Base-by-base conservation (phyloP, 2,888 invertebrate species). In the Hypselothyrea guttata region DNA sequence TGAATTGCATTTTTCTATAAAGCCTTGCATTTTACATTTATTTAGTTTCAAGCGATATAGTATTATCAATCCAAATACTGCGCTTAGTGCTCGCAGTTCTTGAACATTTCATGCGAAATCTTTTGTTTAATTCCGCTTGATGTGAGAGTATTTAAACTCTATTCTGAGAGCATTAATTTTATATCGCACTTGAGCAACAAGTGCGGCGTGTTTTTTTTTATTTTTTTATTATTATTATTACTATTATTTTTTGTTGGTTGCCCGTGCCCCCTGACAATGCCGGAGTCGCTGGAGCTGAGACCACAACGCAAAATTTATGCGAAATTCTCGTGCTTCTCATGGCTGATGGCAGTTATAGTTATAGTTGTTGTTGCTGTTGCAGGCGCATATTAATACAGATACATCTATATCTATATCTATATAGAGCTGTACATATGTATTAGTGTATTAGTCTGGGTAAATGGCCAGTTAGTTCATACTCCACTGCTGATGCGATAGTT, bases 271-370 rank as follows among this genome's bases (percentile, higher is more conserved):
- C 18, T 7, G n/a, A 11, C 16, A 38, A 27, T 31, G 9, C 22
- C 22, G 8, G 11, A 11, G 11, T 28, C 28, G 28, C 38, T 30
- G 46, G n/a, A n/a, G 16, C 40, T 34, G 16, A 35, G 40, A 31
- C 38, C 34, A 42, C 22, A 42, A 28, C 46, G 27, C 18, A 40
- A 70, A 84, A 81, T 84, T 70, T 84, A 77, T 77, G 81, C 82
- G 74, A 77, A 73, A 47, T 76, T 76, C 81, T 83, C 84, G 84
- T 79, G 83, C 59, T 73, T 76, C 69, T 65, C 76, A 79, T 72
- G 70, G 62, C 31, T 68, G 71, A 59, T 68, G 66, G 65, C 52
- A 48, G 33, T 18, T 31, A 30, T 54, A 42, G 28, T 9, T 13
- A 40, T 33, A 45, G 18, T 51, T 42, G 28, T 28, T 28, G 27